Base-by-base conservation (phyloP, 2,113 vertebrate genomes). In the Gymnarchus niloticus region DNA sequence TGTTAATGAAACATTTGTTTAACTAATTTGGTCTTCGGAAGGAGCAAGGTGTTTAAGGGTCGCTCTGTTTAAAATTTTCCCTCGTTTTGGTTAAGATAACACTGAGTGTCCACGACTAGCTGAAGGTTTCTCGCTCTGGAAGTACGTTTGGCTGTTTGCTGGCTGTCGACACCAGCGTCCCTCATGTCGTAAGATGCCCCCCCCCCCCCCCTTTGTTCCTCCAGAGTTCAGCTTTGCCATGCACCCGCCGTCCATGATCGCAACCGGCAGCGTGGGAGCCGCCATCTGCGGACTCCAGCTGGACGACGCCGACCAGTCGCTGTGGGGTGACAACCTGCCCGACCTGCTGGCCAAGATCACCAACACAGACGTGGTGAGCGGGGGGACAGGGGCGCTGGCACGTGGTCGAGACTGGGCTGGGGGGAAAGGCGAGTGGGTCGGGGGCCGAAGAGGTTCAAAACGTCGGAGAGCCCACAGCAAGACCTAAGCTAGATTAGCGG, bases 181-280 rank as follows among this genome's bases (percentile, higher is more conserved):
- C 54, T 19, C 10, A 33, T n/a, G 14, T 41, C n/a, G 52, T 37
- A 25, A 17, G 21, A 8, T 10, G 57, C 5, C 23, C 14, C 6
- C 6, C 23, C 9, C 44, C n/a, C 46, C 25, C 25, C 89, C 8
- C 56, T 54, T 83, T 44, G 51, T 85, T 88, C 88, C 81, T 78
- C 41, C 94, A 99, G 98, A 99, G 92, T 97, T 98, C 90, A 96
- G 96, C 90, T 98, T 99, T 25, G 96, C 96, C 89, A 97, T 99
- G 96, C 98, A 96, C 90, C 97, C 97, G 25, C 97, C 98, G 0
- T 99, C 98, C 73, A 99, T 99, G 98, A 97, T 99, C 37, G 97
- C 97, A 90, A 96, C 97, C 14, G 97, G 97, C 93, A 99, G 98
- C 56, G 96, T 98, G 93, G 97, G 96, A 83, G 97, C 98, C 0